phyloP scores from a whole-genome alignment of 2,113 vertebrate genomes.

The Tupaia chinensis region DNA sequence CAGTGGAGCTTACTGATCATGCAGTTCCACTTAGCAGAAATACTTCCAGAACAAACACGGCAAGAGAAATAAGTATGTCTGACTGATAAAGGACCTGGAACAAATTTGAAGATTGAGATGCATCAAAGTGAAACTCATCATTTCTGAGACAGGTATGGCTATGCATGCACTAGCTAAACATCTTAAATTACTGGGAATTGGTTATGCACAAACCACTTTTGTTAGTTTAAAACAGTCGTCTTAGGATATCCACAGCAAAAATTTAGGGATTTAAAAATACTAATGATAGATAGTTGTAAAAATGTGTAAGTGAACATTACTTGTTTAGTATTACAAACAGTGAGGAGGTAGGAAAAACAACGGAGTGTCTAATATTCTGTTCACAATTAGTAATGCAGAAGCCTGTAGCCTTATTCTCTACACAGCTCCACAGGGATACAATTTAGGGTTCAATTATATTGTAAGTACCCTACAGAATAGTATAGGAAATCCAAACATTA shows the following conservation, averaged over 20 bases:
- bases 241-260: neutral
- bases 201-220: conserved; percentile 46
- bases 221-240: conserved; percentile 30
- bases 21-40: conserved; percentile 46
- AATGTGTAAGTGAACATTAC: neutral
- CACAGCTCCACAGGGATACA: neutral
- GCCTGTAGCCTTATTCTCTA: neutral
- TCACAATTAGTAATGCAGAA: conserved; percentile 1
- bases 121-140: conserved; percentile 62
- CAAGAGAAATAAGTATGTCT: conserved; percentile 48
- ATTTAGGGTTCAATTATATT: neutral
- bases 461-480: neutral
- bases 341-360: neutral
- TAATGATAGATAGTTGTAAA: neutral
- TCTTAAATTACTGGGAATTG: conserved; percentile 62
- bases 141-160: conserved; percentile 2
- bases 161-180: conserved; percentile 20
- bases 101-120: conserved; percentile 74
- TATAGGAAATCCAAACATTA: neutral
- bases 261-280: neutral
- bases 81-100: conserved; percentile 63
- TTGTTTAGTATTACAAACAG: conserved; percentile 10
- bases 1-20: conserved; percentile 51
- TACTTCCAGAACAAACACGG: conserved; percentile 59
- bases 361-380: neutral